Evolutionary conservation across 1,140 invertebrate species (phyloP), one percentile per base, ranked within the genome.

Genomic region (Hormaphis cornu): DNA sequence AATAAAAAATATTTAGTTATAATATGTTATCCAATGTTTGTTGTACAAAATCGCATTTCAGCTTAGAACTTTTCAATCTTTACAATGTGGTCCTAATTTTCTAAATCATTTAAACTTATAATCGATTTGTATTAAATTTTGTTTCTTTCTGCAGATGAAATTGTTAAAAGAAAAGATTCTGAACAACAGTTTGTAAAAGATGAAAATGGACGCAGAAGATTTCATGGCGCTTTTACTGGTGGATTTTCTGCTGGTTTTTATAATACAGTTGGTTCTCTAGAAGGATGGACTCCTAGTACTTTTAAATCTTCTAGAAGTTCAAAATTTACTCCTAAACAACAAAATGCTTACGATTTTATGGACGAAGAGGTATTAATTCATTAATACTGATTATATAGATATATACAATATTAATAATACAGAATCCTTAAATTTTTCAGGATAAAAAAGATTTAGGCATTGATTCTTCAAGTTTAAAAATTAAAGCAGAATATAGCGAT

Each of bases 211-310:
- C 82, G 91, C 73, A 81, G 93, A 28, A 79, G 97, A 74, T 99
- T 99, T 79, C 97, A 99, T 81, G 97, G 97, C 40, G 97, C 97
- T 0, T 99, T 99, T 77, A 99, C 96, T 7, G 97, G 97, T 2
- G 97, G 97, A 4, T 99, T 99, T 77, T 96, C 94, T 48, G 97
- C 97, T 30, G 97, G 97, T 1, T 97, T 93, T 77, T 98, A 90
- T 75, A 99, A 99, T 76, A 91, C 93, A 8, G 97, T 98, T 56
- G 97, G 94, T 0, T 89, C 93, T 0, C 85, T 90, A 72, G 95
- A 98, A 85, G 97, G 97, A 37, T 99, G 93, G 91, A 85, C 84
- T 28, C 97, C 97, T 2, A 84, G 87, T 33, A 85, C 86, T 33
- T 99, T 98, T 76, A 92, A 93, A 75, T 98, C 96, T 44, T 94